Evolutionary conservation across 2,797 vertebrate species (phyloP).

Genomic region (Hydrocynus forskahlii): DNA sequence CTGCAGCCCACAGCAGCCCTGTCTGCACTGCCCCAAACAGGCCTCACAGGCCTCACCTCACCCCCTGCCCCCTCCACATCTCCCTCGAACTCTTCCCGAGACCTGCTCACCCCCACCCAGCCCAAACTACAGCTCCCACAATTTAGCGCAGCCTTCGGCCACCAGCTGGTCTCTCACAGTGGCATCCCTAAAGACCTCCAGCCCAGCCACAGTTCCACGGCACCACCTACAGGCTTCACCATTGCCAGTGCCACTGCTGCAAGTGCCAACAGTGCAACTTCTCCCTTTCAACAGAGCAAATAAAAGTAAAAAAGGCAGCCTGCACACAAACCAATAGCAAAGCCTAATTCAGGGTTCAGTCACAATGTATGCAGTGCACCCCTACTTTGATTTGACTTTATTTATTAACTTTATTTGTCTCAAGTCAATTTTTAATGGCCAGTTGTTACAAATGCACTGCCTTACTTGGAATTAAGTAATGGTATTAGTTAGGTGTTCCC

Average conservation of each 20-base stretch:
- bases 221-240: constrained; percentile 94
- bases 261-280: constrained; percentile 90
- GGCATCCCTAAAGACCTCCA: constrained; percentile 99
- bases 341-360: constrained; percentile 23
- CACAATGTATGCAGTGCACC: constrained; percentile 16
- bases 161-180: constrained; percentile 97
- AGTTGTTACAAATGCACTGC: neutral
- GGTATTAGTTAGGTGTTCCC: neutral
- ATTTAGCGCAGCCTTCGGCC: constrained; percentile 98
- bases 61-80: constrained; percentile 84
- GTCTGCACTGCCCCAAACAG: constrained; percentile 90
- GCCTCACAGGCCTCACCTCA: constrained; percentile 79
- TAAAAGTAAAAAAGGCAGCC: constrained; percentile 66
- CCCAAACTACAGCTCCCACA: constrained; percentile 98
- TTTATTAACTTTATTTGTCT: neutral
- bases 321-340: constrained; percentile 21
- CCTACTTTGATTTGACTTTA: constrained; percentile 4
- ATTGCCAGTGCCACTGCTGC: constrained; percentile 93
- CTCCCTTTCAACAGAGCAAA: constrained; percentile 89
- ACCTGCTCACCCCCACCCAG: constrained; percentile 88
- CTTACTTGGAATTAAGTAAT: neutral
- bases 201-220: constrained; percentile 99
- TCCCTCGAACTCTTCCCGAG: constrained; percentile 81
- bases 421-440: neutral
- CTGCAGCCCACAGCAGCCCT: constrained; percentile 94